Evolutionary conservation across 2,113 vertebrate genomes (phyloP), one percentile per base, ranked within the genome.

Genomic region (Chlorodrepanis virens): DNA sequence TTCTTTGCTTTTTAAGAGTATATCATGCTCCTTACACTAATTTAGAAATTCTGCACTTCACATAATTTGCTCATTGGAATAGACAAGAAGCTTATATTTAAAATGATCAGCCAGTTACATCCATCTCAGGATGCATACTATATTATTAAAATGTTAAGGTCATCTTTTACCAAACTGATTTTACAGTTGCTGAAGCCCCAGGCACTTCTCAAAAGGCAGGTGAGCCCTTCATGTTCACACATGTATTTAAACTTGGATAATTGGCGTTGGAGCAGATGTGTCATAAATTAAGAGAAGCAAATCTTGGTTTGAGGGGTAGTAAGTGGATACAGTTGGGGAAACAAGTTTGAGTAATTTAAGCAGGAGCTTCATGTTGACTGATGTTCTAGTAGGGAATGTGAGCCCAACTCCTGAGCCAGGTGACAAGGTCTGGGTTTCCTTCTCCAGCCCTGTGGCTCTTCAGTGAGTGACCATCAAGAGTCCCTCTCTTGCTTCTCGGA

Each of bases 391-490:
- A 39, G 35, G 37, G 50, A 83, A 50, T 27, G 16, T 83, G 61
- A 67, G 25, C 18, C 6, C 27, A 21, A 0, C 50, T 81, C 19
- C 61, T 44, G 17, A 64, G 29, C 47, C 28, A 27, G 54, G 14
- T 39, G 37, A 33, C 16, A 4, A 54, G 23, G 14, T 64, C 54
- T 86, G 83, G 10, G 14, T 33, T 93, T 49, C 24, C 28, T 64
- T 76, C 31, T 79, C 15, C 53, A 53, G 20, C 15, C 23, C 35
- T 39, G 28, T 47, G 53, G 25, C 64, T 77, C 39, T 39, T 75
- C 37, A 14, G 7, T 28, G 21, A 52, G 35, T 3, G 3, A 17
- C 45, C 50, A 0, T 33, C 2, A 6, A 31, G 28, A 37, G 60
- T 70, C 39, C 12, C 6, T 45, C 16, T 89, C 23, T 28, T 14